These are phyloP conservation scores for Eutrigla gurnardus DNA, from an alignment of 2,797 vertebrate species.

Conservation along the genomic window DNA sequence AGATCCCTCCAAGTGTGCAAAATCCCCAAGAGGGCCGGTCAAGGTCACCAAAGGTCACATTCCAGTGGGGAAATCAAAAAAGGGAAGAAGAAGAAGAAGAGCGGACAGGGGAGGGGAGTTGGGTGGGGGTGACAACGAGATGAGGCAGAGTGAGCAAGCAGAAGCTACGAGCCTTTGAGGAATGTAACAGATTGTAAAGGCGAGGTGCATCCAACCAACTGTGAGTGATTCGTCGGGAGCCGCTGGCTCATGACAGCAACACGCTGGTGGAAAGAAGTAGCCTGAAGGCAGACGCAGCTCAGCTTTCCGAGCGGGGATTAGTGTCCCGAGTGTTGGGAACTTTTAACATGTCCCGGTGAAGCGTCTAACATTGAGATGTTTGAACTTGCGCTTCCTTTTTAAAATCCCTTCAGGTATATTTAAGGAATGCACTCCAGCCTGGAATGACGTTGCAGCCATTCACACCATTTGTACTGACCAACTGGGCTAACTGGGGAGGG, in stretches of 20 bases:
- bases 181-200: slow-evolving; percentile 60
- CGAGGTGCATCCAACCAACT: neutral
- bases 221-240: neutral
- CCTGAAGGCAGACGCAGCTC: neutral
- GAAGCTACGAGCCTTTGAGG: slow-evolving; percentile 54
- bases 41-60: slow-evolving; percentile 85
- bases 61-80: slow-evolving; percentile 76
- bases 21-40: slow-evolving; percentile 80
- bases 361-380: neutral
- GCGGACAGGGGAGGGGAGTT: neutral
- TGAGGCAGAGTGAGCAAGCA: slow-evolving; percentile 48
- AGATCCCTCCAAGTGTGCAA: slow-evolving; percentile 84
- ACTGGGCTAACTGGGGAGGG: slow-evolving; percentile 34
- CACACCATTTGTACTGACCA: slow-evolving; percentile 44
- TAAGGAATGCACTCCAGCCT: neutral
- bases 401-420: too few species aligned
- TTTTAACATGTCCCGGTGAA: neutral
- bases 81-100: slow-evolving; percentile 8
- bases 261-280: neutral
- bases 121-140: slow-evolving; percentile 19
- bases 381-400: neutral
- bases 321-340: neutral
- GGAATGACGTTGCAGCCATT: neutral
- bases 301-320: neutral
- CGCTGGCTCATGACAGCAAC: neutral